Conservation (phyloP, 2,797 vertebrate species). For the Astyanax mexicanus region DNA sequence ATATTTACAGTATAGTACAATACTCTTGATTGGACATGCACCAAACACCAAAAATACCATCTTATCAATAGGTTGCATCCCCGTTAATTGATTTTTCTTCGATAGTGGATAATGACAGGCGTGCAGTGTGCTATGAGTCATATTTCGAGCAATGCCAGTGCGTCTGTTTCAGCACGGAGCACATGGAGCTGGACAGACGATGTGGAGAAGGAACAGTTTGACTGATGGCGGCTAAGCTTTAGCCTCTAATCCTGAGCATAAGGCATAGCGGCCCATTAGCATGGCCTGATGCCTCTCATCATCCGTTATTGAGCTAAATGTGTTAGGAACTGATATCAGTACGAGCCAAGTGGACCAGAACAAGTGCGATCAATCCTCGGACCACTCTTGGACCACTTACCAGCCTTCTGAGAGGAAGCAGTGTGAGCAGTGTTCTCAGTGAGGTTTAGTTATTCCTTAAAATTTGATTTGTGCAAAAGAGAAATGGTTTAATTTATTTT, state of each 20-base stretch:
- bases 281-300: constrained; percentile 45
- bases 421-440: background rate
- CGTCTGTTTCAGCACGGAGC: constrained; percentile 19
- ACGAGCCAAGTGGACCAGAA: constrained; percentile 47
- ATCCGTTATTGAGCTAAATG: constrained; percentile 56
- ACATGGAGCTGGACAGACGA: background rate
- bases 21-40: background rate
- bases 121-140: background rate
- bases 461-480: background rate
- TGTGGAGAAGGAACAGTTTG: constrained; percentile 39
- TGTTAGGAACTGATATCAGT: constrained; percentile 53
- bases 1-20: no score
- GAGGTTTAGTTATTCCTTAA: no score
- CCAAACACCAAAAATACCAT: background rate
- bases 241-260: constrained; percentile 43
- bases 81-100: background rate
- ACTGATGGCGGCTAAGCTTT: constrained; percentile 34
- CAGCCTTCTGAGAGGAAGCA: constrained; percentile 14
- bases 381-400: constrained; percentile 15
- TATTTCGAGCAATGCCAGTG: background rate
- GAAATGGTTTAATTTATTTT: background rate
- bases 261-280: constrained; percentile 26
- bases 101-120: background rate
- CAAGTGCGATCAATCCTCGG: constrained; percentile 48
- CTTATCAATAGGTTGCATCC: constrained; percentile 4